phyloP scores from a whole-genome alignment of 2,797 vertebrate genomes.

The Tapera naevia region DNA sequence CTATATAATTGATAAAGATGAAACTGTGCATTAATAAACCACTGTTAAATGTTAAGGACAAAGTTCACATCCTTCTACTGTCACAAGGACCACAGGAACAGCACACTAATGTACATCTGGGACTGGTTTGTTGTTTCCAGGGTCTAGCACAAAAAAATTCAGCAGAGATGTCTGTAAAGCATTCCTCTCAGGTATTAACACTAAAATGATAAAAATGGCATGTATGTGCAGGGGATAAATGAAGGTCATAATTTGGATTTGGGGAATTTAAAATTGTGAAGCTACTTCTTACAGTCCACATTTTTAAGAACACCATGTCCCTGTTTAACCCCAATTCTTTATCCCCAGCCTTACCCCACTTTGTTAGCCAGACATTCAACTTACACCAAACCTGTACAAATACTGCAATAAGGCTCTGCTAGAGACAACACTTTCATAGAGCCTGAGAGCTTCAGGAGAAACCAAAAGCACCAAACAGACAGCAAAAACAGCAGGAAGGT shows the following conservation, averaged over 20 bases:
- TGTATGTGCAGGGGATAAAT: neutral
- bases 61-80: neutral
- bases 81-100: neutral
- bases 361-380: neutral
- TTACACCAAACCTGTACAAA: neutral
- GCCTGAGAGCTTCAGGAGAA: neutral
- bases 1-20: neutral
- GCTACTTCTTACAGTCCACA: neutral
- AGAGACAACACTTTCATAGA: neutral
- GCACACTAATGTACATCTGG: neutral
- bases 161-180: neutral
- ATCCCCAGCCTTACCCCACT: neutral
- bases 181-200: neutral
- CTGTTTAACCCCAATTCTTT: neutral
- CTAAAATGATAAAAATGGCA: neutral
- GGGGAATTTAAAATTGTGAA: neutral
- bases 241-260: neutral
- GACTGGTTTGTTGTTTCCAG: neutral
- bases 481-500: neutral
- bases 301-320: accelerated
- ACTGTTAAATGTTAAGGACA: neutral
- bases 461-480: neutral
- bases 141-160: neutral
- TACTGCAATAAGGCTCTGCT: neutral
- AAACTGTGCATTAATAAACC: neutral